Evolutionary conservation across 2,113 vertebrate genomes (phyloP).

Genomic region (Micronisus gabar): DNA sequence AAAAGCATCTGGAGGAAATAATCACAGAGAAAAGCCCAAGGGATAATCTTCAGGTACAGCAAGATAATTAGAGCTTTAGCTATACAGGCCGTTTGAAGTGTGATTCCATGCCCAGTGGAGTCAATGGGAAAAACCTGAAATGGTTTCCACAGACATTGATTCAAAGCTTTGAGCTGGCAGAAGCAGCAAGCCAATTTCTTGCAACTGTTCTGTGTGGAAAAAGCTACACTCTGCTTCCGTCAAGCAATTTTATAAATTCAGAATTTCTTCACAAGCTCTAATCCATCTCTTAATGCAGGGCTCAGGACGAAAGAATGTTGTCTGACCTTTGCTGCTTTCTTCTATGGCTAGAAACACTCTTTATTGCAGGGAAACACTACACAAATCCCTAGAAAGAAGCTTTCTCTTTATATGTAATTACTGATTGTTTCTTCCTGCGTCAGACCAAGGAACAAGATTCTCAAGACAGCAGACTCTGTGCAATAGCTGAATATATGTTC

Average conservation of each 20-base stretch:
- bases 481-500: background rate
- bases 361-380: background rate
- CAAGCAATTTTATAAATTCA: background rate
- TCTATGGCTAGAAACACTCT: background rate
- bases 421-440: background rate
- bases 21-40: background rate
- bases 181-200: slow-evolving; percentile 11
- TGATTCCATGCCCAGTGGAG: slow-evolving; percentile 12
- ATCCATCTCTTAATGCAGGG: background rate
- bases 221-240: background rate
- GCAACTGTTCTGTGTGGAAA: background rate
- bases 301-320: background rate
- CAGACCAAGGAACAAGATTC: background rate
- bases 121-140: slow-evolving; percentile 3
- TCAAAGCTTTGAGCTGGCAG: slow-evolving; percentile 7
- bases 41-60: slow-evolving; percentile 14
- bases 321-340: background rate
- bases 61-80: slow-evolving; percentile 7
- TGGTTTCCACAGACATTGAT: background rate
- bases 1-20: slow-evolving; percentile 29
- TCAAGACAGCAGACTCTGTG: background rate
- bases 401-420: background rate
- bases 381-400: background rate
- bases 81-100: background rate
- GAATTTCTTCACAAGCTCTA: background rate